Percentiles rank a stretch among this genome's conserved stretches.
phyloP scores from a whole-genome alignment of 2,888 invertebrate species.

The Malthinus flaveolus region DNA sequence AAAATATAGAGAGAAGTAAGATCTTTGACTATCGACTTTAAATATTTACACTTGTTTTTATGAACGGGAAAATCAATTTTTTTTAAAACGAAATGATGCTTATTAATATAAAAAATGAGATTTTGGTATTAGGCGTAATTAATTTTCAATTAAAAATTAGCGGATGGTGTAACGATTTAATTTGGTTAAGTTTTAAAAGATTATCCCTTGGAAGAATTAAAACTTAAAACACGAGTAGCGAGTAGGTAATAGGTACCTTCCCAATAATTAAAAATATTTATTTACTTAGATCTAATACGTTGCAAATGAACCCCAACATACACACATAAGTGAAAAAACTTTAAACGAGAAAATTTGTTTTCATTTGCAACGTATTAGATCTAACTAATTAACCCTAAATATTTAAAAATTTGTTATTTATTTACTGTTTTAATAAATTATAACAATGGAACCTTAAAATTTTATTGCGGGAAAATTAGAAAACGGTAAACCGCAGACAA shows the following conservation, averaged over 20 bases:
- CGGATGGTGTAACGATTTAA: not conserved
- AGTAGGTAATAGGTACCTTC: no score
- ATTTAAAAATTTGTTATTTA: no score
- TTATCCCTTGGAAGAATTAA: no score
- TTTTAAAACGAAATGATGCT: conserved; percentile 44
- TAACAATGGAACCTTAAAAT: not conserved
- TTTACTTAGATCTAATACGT: no score
- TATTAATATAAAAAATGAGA: conserved; percentile 37
- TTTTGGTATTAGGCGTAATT: conserved; percentile 33
- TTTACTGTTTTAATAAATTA: not conserved
- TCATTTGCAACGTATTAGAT: no score
- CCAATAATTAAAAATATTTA: no score
- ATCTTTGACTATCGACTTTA: conserved; percentile 53
- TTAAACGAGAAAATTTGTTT: no score
- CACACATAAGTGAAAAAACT: no score
- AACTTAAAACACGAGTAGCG: not conserved
- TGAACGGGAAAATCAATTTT: conserved; percentile 48
- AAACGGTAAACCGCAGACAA: conserved; percentile 9
- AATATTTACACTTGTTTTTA: conserved; percentile 53
- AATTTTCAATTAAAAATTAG: conserved; percentile 1
- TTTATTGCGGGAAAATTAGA: not conserved
- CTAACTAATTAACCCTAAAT: no score
- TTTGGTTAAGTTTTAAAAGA: not conserved
- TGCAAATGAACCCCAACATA: no score
- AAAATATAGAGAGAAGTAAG: conserved; percentile 50